Evolutionary conservation across 2,888 invertebrate species (phyloP).

Genomic region (Lamellibrachia satsuma): DNA sequence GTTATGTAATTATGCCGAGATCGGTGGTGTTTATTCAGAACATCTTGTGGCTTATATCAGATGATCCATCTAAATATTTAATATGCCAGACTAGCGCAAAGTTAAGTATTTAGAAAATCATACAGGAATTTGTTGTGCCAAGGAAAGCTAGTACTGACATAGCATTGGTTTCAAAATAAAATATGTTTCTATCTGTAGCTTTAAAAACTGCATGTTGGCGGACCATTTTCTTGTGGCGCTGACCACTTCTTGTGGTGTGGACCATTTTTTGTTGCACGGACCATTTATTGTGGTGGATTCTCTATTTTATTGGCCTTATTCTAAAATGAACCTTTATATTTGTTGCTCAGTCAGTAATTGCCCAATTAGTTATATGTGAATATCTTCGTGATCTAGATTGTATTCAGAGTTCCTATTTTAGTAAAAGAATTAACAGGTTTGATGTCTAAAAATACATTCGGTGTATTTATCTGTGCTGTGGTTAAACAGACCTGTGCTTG

Average conservation of each 20-base stretch:
- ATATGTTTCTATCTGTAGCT: neutral
- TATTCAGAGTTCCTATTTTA: neutral
- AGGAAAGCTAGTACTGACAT: neutral
- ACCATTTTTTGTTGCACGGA: neutral
- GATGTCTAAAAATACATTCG: neutral
- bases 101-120: neutral
- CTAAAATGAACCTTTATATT: neutral
- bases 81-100: neutral
- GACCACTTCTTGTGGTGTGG: neutral
- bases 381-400: neutral
- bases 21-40: neutral
- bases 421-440: neutral
- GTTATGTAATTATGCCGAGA: neutral
- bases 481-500: neutral
- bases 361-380: neutral
- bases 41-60: conserved; percentile 1
- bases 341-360: neutral
- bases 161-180: neutral
- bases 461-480: neutral
- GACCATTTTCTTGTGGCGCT: no score
- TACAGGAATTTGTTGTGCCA: neutral
- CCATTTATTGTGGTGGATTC: neutral
- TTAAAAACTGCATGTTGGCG: no score
- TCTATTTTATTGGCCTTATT: neutral
- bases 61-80: neutral